Evolutionary conservation across 2,797 vertebrate genomes (phyloP).

Genomic region (Propithecus deckenii): DNA sequence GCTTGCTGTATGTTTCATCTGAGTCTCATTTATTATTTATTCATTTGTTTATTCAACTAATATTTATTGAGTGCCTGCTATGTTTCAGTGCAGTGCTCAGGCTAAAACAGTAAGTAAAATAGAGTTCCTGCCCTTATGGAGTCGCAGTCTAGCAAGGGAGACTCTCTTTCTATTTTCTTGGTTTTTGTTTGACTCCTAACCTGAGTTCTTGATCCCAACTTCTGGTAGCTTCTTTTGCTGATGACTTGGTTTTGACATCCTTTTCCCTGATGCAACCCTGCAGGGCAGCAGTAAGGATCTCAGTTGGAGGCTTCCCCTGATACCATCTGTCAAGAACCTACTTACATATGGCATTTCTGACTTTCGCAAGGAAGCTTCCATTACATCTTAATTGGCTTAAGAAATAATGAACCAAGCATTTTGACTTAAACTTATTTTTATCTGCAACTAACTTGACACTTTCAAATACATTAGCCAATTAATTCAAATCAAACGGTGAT

Average conservation of each 20-base stretch:
- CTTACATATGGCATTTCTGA: not conserved
- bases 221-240: not conserved
- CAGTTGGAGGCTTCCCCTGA: not conserved
- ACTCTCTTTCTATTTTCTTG: not conserved
- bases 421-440: constrained; percentile 15
- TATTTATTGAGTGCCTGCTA: not conserved
- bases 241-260: not conserved
- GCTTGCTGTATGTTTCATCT: not conserved
- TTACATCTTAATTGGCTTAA: not conserved
- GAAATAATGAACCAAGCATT: constrained; percentile 11
- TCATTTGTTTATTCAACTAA: not conserved
- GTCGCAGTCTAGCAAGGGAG: not conserved
- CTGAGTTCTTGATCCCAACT: not conserved
- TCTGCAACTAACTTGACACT: not conserved
- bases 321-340: not conserved
- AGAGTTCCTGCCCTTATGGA: not conserved
- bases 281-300: not conserved
- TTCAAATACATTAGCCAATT: constrained; percentile 28
- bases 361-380: not conserved
- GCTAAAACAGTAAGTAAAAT: not conserved
- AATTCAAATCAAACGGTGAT: not conserved
- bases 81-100: not conserved
- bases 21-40: not conserved
- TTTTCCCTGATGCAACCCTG: not conserved
- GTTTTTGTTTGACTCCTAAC: not conserved